phyloP scores from a whole-genome alignment of 1,140 invertebrate genomes.

The Heliconius nattereri region DNA sequence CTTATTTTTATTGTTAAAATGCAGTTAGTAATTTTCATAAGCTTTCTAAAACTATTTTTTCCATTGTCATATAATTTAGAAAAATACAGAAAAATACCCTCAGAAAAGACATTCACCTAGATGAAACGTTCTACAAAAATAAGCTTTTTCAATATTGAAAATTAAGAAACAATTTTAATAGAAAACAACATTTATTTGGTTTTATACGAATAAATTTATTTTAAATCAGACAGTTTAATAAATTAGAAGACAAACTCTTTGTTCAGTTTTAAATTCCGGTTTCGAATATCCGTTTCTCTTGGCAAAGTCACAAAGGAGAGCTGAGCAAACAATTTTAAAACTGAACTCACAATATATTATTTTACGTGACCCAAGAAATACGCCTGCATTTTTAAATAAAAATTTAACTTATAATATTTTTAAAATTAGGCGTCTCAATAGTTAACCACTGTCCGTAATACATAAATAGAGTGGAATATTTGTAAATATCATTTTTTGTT shows the following conservation, averaged over 20 bases:
- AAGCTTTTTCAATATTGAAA: too few relatives aligned
- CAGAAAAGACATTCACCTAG: too few relatives aligned
- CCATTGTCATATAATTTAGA: too few relatives aligned
- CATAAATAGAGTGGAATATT: too few relatives aligned
- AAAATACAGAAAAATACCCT: too few relatives aligned
- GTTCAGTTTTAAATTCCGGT: slow-evolving; percentile 18
- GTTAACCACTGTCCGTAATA: too few relatives aligned
- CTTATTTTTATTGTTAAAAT: too few relatives aligned
- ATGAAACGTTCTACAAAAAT: too few relatives aligned
- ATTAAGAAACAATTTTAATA: neutral
- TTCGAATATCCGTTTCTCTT: slow-evolving; percentile 23
- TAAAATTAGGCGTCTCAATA: too few relatives aligned
- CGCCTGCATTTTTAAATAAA: slow-evolving; percentile 4
- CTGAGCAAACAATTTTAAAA: slow-evolving; percentile 11
- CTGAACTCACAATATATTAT: slow-evolving; percentile 16
- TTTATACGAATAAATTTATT: neutral
- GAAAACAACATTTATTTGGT: neutral
- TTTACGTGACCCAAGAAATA: neutral
- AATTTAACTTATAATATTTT: neutral
- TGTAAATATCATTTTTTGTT: too few relatives aligned
- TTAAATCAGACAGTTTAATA: slow-evolving; percentile 18
- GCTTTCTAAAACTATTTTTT: too few relatives aligned
- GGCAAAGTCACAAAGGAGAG: slow-evolving; percentile 25
- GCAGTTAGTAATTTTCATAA: too few relatives aligned
- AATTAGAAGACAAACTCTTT: slow-evolving; percentile 22